A percentile compares a stretch with the other conserved stretches of the same genome.
Conservation (phyloP, 2,888 invertebrate species). For the Cylloceria caligata region DNA sequence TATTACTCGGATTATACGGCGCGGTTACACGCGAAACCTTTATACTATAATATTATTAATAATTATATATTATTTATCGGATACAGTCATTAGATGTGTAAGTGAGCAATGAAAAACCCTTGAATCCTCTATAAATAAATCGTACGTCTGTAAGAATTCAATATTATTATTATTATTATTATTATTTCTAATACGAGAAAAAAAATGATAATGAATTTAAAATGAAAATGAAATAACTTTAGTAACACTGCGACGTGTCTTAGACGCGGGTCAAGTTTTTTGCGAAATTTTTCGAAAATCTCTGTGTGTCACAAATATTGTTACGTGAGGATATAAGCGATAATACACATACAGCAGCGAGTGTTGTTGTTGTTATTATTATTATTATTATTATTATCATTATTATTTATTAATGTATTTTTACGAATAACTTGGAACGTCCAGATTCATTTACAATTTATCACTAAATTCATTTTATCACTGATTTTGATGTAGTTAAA, state of each 20-base stretch:
- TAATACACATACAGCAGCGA: constrained; percentile 48
- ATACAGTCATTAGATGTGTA: constrained; percentile 47
- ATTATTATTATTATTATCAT: constrained; percentile 52
- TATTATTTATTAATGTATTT: constrained; percentile 57
- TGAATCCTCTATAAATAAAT: constrained; percentile 57
- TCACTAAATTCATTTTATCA: no score
- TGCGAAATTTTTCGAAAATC: constrained; percentile 62
- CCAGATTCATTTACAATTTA: no score
- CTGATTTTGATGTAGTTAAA: constrained; percentile 43
- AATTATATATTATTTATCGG: constrained; percentile 33
- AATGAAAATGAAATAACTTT: constrained; percentile 46
- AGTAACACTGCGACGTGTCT: constrained; percentile 49
- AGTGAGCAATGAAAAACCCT: constrained; percentile 47
- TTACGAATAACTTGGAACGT: constrained; percentile 51
- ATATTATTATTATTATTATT: constrained; percentile 1
- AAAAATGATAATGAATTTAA: constrained; percentile 35
- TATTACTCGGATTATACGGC: constrained; percentile 39
- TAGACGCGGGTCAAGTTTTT: constrained; percentile 50
- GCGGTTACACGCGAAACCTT: constrained; percentile 47
- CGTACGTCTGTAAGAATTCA: constrained; percentile 42
- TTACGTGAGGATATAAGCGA: constrained; percentile 56
- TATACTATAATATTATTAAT: constrained; percentile 56
- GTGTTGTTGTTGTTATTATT: constrained; percentile 12
- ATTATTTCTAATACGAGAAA: constrained; percentile 23
- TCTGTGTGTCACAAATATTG: constrained; percentile 66